Percentiles rank a stretch among this genome's conserved stretches.
phyloP scores from a whole-genome alignment of 2,888 invertebrate species.

The Hofmannophila pseudospretella region DNA sequence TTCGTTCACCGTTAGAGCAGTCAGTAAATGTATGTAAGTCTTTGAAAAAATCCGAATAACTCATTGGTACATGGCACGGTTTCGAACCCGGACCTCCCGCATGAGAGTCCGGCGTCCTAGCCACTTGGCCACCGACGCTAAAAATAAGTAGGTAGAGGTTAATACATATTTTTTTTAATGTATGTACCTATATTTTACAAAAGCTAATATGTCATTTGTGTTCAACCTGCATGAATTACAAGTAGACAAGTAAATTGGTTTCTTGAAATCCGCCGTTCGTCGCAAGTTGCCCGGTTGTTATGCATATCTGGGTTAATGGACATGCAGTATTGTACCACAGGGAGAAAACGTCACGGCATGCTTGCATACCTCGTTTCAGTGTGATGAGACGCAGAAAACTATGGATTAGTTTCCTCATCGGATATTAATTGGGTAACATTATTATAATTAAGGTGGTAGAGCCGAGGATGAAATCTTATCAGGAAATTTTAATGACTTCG shows the following conservation, averaged over 20 bases:
- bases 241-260: constrained; percentile 11
- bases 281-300: constrained; percentile 27
- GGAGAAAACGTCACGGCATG: constrained; percentile 35
- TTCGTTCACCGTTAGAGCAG: too few relatives aligned
- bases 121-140: too few relatives aligned
- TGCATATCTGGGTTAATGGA: constrained; percentile 56
- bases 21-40: too few relatives aligned
- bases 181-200: too few relatives aligned
- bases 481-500: constrained; percentile 2
- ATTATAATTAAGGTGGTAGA: not conserved
- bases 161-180: too few relatives aligned
- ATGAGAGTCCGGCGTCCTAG: too few relatives aligned
- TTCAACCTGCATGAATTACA: constrained; percentile 21
- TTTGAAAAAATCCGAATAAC: too few relatives aligned
- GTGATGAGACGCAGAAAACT: constrained; percentile 2
- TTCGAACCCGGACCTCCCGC: too few relatives aligned
- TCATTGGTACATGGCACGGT: too few relatives aligned
- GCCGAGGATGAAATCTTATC: not conserved
- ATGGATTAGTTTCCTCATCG: constrained; percentile 3
- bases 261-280: constrained; percentile 11
- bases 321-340: constrained; percentile 27
- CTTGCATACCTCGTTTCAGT: constrained; percentile 23
- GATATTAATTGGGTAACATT: constrained; percentile 7
- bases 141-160: too few relatives aligned
- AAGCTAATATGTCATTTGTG: constrained; percentile 23